phyloP scores from a whole-genome alignment of 37 sponge, comb jelly and placozoan genomes.

The Halisarca cf. caerulea region DNA sequence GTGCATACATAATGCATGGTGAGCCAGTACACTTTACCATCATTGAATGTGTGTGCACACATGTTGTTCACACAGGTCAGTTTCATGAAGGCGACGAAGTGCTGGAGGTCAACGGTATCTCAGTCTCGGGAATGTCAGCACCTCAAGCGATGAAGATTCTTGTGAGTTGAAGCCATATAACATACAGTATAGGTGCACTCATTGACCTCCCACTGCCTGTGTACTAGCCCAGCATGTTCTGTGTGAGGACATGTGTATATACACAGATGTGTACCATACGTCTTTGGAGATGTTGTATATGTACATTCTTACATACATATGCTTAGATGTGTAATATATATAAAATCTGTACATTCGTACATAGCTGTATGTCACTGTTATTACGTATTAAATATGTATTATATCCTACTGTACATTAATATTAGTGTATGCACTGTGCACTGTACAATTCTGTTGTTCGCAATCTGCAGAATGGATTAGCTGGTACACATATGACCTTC shows the following conservation, averaged over 20 bases:
- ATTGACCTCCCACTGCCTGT: too few species aligned
- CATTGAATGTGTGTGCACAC: neutral
- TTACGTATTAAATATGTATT: too few species aligned
- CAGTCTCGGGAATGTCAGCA: conserved; percentile 54
- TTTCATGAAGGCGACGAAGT: conserved; percentile 81
- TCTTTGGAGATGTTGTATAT: too few species aligned
- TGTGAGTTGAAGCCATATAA: conserved; percentile 33
- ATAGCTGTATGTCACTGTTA: too few species aligned
- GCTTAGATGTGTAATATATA: too few species aligned
- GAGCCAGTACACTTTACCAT: neutral
- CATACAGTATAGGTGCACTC: too few species aligned
- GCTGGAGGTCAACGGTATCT: conserved; percentile 75
- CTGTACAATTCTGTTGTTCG: neutral
- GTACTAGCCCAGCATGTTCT: too few species aligned
- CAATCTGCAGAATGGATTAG: conserved; percentile 12
- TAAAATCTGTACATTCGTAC: too few species aligned
- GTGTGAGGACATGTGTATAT: too few species aligned
- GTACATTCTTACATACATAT: too few species aligned
- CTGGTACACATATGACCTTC: conserved; percentile 48
- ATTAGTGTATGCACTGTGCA: neutral
- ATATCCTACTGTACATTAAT: too few species aligned
- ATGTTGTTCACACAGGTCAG: conserved; percentile 41
- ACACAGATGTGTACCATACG: too few species aligned
- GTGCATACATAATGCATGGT: neutral
- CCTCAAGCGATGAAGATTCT: conserved; percentile 64